phyloP scores from a whole-genome alignment of 2,888 invertebrate species.

The Megastigmus dorsalis region DNA sequence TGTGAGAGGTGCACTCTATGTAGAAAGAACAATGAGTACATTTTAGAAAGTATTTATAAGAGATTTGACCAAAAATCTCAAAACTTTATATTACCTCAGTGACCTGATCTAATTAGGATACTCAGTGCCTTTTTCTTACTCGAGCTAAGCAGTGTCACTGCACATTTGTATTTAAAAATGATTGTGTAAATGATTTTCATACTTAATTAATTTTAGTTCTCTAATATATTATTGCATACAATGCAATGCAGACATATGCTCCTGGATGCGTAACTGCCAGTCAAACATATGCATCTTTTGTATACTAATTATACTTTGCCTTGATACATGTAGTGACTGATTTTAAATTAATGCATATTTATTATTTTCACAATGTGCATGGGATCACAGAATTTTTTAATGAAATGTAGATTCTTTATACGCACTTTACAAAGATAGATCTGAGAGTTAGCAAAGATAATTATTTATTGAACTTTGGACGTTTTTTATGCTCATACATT shows the following conservation, averaged over 20 bases:
- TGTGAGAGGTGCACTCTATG: slow-evolving; percentile 33
- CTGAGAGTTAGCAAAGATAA: slow-evolving; percentile 24
- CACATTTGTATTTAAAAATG: slow-evolving; percentile 33
- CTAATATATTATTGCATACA: slow-evolving; percentile 13
- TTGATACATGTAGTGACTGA: slow-evolving; percentile 35
- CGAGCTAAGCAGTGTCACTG: slow-evolving; percentile 37
- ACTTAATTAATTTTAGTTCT: slow-evolving; percentile 49
- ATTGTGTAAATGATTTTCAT: slow-evolving; percentile 38
- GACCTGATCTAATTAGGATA: slow-evolving; percentile 50
- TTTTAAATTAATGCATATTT: slow-evolving; percentile 35
- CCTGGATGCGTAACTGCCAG: slow-evolving; percentile 35
- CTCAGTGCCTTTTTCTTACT: slow-evolving; percentile 52
- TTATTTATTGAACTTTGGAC: slow-evolving; percentile 25
- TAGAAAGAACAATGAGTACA: slow-evolving; percentile 29
- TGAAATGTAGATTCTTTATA: slow-evolving; percentile 34
- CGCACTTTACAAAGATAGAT: slow-evolving; percentile 42
- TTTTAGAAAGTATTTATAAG: slow-evolving; percentile 42
- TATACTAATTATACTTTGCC: slow-evolving; percentile 38
- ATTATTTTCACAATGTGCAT: slow-evolving; percentile 32
- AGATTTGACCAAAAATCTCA: slow-evolving; percentile 42
- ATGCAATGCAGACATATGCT: slow-evolving; percentile 21
- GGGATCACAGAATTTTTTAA: slow-evolving; percentile 16
- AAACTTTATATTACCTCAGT: slow-evolving; percentile 43
- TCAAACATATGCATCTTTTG: slow-evolving; percentile 27
- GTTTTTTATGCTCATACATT: slow-evolving; percentile 31